Conservation (phyloP, 2,797 vertebrate species). For the Sus cebifrons region DNA sequence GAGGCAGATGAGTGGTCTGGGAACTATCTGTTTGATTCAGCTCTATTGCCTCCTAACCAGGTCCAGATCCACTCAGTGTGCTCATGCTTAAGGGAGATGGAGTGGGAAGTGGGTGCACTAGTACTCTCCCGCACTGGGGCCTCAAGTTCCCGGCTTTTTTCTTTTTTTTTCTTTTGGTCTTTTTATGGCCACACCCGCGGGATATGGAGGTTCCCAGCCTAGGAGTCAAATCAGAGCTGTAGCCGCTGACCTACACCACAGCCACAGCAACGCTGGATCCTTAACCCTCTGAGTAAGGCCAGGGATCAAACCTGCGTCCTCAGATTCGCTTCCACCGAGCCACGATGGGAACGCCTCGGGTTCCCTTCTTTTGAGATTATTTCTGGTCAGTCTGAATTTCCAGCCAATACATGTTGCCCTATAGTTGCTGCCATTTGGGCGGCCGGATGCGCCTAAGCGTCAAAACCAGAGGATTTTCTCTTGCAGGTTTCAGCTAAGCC, state of each 20-base stretch:
- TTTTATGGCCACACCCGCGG: too few species aligned
- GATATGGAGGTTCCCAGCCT: too few species aligned
- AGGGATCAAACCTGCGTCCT: too few species aligned
- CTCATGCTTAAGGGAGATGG: slow-evolving; percentile 15
- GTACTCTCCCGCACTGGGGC: not conserved
- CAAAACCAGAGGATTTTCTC: not conserved
- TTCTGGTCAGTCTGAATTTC: slow-evolving; percentile 17
- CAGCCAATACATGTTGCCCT: not conserved
- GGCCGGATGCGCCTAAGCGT: slow-evolving; percentile 43
- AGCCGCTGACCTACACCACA: too few species aligned
- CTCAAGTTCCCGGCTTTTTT: not conserved
- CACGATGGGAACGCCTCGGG: not conserved
- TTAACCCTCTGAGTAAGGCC: too few species aligned
- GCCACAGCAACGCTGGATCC: too few species aligned
- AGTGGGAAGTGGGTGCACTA: accelerated
- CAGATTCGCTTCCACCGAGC: too few species aligned
- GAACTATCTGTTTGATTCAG: not conserved
- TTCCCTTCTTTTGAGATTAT: slow-evolving; percentile 47
- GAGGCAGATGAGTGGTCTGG: not conserved
- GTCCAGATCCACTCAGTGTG: not conserved
- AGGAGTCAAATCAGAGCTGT: too few species aligned
- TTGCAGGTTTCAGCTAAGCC: slow-evolving; percentile 12
- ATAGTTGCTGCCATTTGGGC: not conserved
- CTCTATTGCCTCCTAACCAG: not conserved
- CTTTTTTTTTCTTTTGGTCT: too few species aligned